Evolutionary conservation across 2,113 vertebrate species (phyloP), one percentile per base, ranked within the genome.

Genomic region (Meles meles): DNA sequence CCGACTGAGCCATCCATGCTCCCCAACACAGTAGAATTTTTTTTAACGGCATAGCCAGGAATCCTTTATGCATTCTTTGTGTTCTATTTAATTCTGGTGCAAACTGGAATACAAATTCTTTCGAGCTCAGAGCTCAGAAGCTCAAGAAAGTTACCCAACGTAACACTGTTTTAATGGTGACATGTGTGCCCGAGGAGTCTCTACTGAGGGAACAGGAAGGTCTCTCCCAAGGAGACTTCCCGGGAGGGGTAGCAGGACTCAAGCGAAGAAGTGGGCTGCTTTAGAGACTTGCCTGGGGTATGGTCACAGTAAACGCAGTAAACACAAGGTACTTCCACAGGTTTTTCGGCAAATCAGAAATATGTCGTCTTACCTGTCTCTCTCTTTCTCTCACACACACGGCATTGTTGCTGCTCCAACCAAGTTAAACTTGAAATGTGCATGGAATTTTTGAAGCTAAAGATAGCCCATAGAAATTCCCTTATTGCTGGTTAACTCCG

Each of bases 301-400:
- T 21, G 6, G 27, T 25, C 37, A 25, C 6, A 0, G 5, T 52
- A 31, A 67, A 25, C 34, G 15, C 3, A 0, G 5, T 52, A 31
- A 67, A 25, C 42, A 12, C 10, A n/a, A 20, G 6, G 7, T 31
- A 17, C 37, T 5, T 25, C 55, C 65, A 29, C 23, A 17, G 65
- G n/a, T 18, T 42, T 8, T 57, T 63, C 3, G 4, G 20, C 42
- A 25, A 13, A 31, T 61, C 14, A 84, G 52, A 90, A 81, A 52
- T 44, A 10, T 3, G 20, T 25, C 3, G 18, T 2, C 17, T 55
- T 31, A 34, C 29, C 23, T n/a, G 21, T 69, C 29, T 67, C 29
- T 34, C 31, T 65, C 29, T 55, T 18, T 34, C 6, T 15, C 14
- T 76, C 21, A 37, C 72, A 42, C 39, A 77, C 59, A 49, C 10